Percentiles rank a stretch among this genome's conserved stretches.
These are phyloP conservation scores for Trachelus stipa DNA, from an alignment of 2,888 invertebrate genomes.

Conservation along the genomic window DNA sequence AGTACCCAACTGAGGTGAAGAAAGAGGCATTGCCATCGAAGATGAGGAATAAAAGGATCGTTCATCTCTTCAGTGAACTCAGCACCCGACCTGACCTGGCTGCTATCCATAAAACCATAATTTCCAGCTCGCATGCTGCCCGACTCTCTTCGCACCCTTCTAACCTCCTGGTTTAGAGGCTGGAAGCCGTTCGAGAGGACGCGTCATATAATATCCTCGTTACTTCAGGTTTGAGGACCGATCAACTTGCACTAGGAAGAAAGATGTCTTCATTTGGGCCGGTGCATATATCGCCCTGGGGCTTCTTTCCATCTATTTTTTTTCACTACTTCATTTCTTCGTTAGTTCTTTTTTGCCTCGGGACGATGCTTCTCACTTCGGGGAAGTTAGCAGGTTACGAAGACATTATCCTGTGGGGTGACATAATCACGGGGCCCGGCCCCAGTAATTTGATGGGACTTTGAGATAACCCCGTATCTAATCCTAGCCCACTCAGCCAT, in stretches of 20 bases:
- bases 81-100: conserved; percentile 26
- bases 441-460: conserved; percentile 6
- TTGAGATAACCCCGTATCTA: conserved; percentile 7
- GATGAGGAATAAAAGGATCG: conserved; percentile 17
- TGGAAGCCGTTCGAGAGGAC: not conserved
- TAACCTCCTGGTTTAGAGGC: not conserved
- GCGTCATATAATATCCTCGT: not conserved
- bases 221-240: not conserved
- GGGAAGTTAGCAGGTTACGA: not conserved
- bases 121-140: conserved; percentile 30
- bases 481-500: conserved; percentile 7
- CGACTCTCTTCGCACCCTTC: conserved; percentile 14
- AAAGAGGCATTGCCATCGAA: not conserved
- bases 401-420: conserved; percentile 5
- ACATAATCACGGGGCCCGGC: conserved; percentile 6
- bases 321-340: not conserved
- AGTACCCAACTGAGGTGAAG: not conserved
- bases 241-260: not conserved
- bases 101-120: conserved; percentile 30
- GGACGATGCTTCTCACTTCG: not conserved
- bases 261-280: not conserved
- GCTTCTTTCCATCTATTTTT: not conserved
- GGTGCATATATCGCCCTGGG: not conserved
- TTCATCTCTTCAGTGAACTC: conserved; percentile 26
- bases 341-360: not conserved